Evolutionary conservation across 2,797 vertebrate species (phyloP).

Genomic region (Hapalemur alaotrensis): DNA sequence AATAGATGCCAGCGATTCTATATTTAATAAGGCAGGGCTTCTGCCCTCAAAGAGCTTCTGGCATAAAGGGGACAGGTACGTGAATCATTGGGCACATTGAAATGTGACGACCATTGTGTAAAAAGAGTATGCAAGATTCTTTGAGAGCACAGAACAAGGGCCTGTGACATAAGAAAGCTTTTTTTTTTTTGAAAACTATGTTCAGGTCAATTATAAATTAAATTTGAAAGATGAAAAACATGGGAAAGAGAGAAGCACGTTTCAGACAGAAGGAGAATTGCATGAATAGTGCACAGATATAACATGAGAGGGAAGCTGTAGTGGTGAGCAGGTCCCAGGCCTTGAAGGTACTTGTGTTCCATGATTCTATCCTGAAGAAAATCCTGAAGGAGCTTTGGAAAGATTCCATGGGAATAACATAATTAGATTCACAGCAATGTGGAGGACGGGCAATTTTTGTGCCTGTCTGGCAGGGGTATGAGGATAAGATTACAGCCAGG

Average conservation of each 20-base stretch:
- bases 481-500: neutral
- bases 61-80: neutral
- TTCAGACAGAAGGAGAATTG: neutral
- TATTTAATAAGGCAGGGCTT: neutral
- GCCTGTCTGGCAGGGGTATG: neutral
- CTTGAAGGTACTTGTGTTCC: neutral
- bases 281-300: rapidly evolving
- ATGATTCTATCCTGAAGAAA: neutral
- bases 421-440: neutral
- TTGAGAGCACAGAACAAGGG: neutral
- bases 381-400: neutral
- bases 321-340: rapidly evolving
- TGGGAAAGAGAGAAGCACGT: neutral
- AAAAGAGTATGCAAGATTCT: neutral
- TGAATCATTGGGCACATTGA: neutral
- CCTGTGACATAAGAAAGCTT: neutral
- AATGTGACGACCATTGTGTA: neutral
- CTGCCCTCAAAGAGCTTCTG: neutral
- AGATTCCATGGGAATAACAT: neutral
- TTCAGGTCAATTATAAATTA: neutral
- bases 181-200: neutral
- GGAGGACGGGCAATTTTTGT: neutral
- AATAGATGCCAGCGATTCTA: neutral
- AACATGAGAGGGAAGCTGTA: neutral
- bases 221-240: neutral